Evolutionary conservation across 2,113 vertebrate genomes (phyloP).

Genomic region (Oxyura jamaicensis): DNA sequence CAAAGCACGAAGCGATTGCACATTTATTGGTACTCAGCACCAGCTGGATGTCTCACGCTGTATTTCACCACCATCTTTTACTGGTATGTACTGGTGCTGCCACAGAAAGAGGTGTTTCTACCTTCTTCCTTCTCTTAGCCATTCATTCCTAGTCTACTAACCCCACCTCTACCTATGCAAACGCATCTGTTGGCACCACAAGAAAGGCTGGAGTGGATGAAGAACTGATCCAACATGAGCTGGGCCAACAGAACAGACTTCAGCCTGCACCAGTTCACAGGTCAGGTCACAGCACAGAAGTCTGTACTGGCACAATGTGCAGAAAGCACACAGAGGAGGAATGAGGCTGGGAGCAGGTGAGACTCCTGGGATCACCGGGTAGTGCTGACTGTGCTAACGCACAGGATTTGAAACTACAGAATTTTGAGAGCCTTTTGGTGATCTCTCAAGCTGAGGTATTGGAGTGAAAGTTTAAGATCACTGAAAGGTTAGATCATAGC

Average conservation of each 20-base stretch:
- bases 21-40: background rate
- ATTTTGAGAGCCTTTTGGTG: background rate
- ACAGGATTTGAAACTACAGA: background rate
- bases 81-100: background rate
- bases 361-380: background rate
- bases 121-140: background rate
- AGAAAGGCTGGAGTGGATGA: background rate
- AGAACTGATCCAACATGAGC: background rate
- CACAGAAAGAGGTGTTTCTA: background rate
- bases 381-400: background rate
- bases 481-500: background rate
- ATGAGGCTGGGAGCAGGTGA: background rate
- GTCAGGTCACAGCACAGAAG: background rate
- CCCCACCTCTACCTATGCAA: background rate
- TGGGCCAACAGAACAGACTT: background rate
- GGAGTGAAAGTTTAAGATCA: background rate
- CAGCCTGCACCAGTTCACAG: background rate
- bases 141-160: background rate
- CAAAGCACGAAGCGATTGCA: background rate
- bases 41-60: background rate
- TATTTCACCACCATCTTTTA: background rate
- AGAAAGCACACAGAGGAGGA: background rate
- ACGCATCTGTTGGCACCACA: background rate
- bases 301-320: background rate
- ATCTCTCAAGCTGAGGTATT: background rate